phyloP scores from a whole-genome alignment of 2,888 invertebrate species.

The Lacanobia oleracea region DNA sequence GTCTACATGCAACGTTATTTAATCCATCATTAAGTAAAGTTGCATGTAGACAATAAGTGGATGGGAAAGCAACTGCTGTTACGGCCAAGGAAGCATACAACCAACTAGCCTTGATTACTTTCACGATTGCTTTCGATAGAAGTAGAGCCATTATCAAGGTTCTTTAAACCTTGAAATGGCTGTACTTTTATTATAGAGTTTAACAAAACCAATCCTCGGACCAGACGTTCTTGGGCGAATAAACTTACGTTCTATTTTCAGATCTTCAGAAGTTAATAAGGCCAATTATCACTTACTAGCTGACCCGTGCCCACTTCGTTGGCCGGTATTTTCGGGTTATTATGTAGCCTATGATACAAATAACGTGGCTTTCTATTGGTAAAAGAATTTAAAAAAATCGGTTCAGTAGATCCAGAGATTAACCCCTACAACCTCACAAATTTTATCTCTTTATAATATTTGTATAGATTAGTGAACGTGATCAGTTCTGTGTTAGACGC shows the following conservation, averaged over 20 bases:
- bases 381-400: too few relatives aligned
- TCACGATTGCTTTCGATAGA: background rate
- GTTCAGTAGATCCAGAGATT: too few relatives aligned
- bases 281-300: constrained; percentile 2
- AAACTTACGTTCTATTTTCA: background rate
- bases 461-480: background rate
- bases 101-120: background rate
- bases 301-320: too few relatives aligned
- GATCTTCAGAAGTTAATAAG: background rate
- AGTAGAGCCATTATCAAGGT: too few relatives aligned
- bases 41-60: too few relatives aligned
- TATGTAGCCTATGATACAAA: too few relatives aligned
- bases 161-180: background rate
- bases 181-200: background rate
- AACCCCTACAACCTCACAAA: too few relatives aligned
- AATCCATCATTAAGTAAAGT: too few relatives aligned
- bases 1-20: background rate
- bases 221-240: background rate
- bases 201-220: background rate
- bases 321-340: too few relatives aligned
- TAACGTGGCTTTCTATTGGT: too few relatives aligned
- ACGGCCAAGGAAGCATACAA: background rate
- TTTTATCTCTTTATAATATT: too few relatives aligned
- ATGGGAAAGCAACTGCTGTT: background rate
- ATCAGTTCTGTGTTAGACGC: background rate